Percentiles rank a stretch among this genome's conserved stretches.
phyloP scores from a whole-genome alignment of 2,113 vertebrate genomes.

The Anseranas semipalmata region DNA sequence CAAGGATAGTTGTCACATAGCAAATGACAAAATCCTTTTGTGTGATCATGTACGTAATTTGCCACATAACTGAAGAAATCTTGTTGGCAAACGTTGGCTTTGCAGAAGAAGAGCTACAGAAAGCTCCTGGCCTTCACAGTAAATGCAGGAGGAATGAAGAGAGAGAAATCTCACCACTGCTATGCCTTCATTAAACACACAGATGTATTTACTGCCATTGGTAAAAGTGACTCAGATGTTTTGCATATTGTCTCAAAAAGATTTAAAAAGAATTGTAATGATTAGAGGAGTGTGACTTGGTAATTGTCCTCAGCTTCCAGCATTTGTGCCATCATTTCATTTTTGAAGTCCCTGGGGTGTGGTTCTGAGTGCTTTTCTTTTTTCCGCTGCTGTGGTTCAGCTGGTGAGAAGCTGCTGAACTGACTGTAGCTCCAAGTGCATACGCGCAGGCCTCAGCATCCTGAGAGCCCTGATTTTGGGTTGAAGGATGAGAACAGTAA shows the following conservation, averaged over 20 bases:
- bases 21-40: background rate
- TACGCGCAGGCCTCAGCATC: rapidly evolving
- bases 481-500: background rate
- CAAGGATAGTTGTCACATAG: background rate
- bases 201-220: background rate
- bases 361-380: background rate
- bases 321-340: rapidly evolving
- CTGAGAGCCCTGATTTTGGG: background rate
- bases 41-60: background rate
- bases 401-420: background rate
- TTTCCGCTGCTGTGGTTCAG: background rate
- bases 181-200: background rate
- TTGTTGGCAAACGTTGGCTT: background rate
- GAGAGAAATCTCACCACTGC: background rate
- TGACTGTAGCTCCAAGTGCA: background rate
- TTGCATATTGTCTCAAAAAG: background rate
- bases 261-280: no score
- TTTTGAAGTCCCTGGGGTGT: background rate
- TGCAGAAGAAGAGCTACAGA: background rate
- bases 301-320: background rate
- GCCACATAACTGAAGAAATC: background rate
- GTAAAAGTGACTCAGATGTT: background rate
- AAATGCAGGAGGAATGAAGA: background rate
- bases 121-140: background rate
- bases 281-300: background rate